Evolutionary conservation across 2,113 vertebrate species (phyloP), one percentile per base, ranked within the genome.

Genomic region (Perca fluviatilis): DNA sequence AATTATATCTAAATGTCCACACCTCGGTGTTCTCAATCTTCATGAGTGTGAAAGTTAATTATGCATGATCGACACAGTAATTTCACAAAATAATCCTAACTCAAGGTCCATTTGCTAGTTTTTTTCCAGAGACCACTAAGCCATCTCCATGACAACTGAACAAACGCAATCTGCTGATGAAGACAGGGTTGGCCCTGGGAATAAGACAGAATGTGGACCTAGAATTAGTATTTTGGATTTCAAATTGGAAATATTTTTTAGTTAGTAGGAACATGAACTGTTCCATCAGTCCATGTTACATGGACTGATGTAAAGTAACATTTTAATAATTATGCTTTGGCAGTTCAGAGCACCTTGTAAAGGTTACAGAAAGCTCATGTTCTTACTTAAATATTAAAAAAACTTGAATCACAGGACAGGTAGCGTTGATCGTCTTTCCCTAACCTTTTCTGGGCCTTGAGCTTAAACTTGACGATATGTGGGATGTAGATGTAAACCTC

Each of bases 301-400:
- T 18, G 1, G 15, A 71, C 7, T 1, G 40, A 40, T 9, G 36
- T 51, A n/a, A 46, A 27, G 47, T 53, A 62, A 43, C 14, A 50
- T 40, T 78, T 58, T 49, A 78, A 25, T 40, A 16, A 27, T 12
- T 51, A 27, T 15, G 8, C 19, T 58, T 40, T 1, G 36, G 63
- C 46, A 23, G 63, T 19, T 50, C 40, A 40, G 15, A 50, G n/a
- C 43, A 56, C 15, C 27, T 49, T 0, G 0, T 9, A 21, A 33
- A 25, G 30, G 65, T 56, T 56, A 49, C 21, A 23, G 19, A 63
- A 33, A 57, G 56, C 47, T 47, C 49, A 25, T 1, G 5, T 56
- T 54, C 64, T 25, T n/a, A 3, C 8, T 57, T 67, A 57, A 47
- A 36, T 65, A 57, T 62, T 54, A 10, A 74, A 10, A 74, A 78